phyloP scores from a whole-genome alignment of 2,797 vertebrate species.

The Mareca penelope region DNA sequence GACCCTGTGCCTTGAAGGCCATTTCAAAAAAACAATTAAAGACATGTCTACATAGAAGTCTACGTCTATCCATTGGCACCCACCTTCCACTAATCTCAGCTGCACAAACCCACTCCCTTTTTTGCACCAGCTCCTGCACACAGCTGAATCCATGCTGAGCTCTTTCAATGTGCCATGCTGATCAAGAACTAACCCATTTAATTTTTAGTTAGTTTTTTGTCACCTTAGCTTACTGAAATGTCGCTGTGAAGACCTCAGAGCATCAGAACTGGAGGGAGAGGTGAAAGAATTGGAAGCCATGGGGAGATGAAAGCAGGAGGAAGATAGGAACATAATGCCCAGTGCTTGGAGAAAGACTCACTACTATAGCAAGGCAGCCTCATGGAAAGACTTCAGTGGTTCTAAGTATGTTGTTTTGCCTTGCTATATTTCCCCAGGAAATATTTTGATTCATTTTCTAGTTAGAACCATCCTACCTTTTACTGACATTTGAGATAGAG shows the following conservation, averaged over 20 bases:
- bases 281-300: background rate
- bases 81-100: background rate
- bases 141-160: background rate
- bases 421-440: background rate
- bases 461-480: background rate
- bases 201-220: background rate
- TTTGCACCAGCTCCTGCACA: background rate
- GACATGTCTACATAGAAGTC: background rate
- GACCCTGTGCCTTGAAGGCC: background rate
- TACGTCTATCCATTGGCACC: background rate
- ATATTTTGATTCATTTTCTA: background rate
- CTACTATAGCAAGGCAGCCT: background rate
- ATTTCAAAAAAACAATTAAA: background rate
- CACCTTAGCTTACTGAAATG: background rate
- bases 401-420: background rate
- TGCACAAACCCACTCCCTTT: background rate
- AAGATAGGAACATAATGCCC: background rate
- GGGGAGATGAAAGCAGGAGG: background rate
- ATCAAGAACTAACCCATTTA: background rate
- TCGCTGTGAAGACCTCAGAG: background rate
- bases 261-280: background rate
- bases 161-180: background rate
- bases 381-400: background rate
- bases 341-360: background rate
- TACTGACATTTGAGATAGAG: background rate